Conservation (phyloP, 2,888 invertebrate species). For the Crematogaster levior region DNA sequence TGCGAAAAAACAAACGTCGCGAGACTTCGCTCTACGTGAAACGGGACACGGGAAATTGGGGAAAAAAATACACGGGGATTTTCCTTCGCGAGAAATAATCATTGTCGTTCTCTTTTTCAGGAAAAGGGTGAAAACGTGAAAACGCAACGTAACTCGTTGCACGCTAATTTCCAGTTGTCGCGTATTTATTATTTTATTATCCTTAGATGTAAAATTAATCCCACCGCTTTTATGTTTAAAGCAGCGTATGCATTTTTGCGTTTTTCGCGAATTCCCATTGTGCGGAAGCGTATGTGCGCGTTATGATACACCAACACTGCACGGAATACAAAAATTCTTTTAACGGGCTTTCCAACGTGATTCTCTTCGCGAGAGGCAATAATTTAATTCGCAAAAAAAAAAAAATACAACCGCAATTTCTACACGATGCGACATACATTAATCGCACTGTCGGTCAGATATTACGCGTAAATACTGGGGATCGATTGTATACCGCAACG, state of each 20-base stretch:
- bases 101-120: conserved; percentile 1
- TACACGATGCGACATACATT: conserved; percentile 14
- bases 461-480: conserved; percentile 50
- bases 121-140: background rate
- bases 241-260: conserved; percentile 17
- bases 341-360: background rate
- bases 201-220: conserved; percentile 22
- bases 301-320: background rate
- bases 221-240: conserved; percentile 12
- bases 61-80: conserved; percentile 19
- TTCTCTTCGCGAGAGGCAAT: background rate
- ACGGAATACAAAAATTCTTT: background rate
- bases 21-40: conserved; percentile 19
- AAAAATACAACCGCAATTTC: conserved; percentile 28
- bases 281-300: background rate
- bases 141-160: background rate
- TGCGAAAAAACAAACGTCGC: conserved; percentile 31
- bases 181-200: conserved; percentile 33
- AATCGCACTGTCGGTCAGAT: conserved; percentile 34
- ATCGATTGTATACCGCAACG: conserved; percentile 44
- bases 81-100: conserved; percentile 37
- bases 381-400: conserved; percentile 4
- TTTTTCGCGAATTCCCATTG: conserved; percentile 4
- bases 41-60: conserved; percentile 27
- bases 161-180: conserved; percentile 26